Conservation (phyloP, 2,888 invertebrate species). For the Drosophila recens region DNA sequence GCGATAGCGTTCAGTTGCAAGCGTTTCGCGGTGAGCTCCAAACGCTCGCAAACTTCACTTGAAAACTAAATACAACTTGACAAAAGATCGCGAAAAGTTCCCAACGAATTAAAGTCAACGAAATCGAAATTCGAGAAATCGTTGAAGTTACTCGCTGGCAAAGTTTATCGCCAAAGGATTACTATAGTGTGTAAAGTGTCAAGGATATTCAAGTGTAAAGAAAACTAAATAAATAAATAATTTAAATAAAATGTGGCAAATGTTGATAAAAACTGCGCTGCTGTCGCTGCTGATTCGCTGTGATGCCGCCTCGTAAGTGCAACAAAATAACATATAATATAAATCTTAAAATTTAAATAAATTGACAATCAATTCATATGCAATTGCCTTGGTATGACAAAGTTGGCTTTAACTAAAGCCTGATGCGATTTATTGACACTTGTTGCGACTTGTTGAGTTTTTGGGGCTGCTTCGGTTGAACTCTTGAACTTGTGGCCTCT, state of each 20-base stretch:
- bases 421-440: conserved; percentile 4
- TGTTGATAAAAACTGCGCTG: conserved; percentile 36
- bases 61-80: neutral
- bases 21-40: conserved; percentile 66
- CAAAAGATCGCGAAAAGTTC: conserved; percentile 41
- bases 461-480: neutral
- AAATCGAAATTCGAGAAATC: conserved; percentile 18
- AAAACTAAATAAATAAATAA: neutral
- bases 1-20: conserved; percentile 74
- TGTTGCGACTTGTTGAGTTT: conserved; percentile 17
- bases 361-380: conserved; percentile 10
- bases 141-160: conserved; percentile 54
- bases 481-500: conserved; percentile 13
- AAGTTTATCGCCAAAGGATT: conserved; percentile 47
- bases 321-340: neutral
- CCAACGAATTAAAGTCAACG: conserved; percentile 50
- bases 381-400: conserved; percentile 28
- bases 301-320: conserved; percentile 54
- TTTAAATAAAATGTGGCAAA: conserved; percentile 33
- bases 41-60: conserved; percentile 36
- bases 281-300: conserved; percentile 32
- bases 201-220: conserved; percentile 4
- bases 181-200: conserved; percentile 10
- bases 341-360: conserved; percentile 5
- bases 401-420: conserved; percentile 3